phyloP scores from a whole-genome alignment of 2,888 invertebrate genomes.

The Pseudanteris insignis region DNA sequence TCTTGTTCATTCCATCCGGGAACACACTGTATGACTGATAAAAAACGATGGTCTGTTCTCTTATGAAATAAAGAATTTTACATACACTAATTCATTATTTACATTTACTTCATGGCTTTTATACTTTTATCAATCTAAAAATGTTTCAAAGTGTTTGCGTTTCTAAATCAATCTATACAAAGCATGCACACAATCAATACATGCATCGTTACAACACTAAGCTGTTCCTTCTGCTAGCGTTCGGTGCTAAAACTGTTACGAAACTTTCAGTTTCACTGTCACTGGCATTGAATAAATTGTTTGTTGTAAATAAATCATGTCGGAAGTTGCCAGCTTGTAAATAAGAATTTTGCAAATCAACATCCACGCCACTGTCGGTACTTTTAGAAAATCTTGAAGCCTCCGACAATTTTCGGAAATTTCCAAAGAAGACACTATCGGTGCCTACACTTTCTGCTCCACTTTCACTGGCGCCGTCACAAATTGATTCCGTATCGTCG shows the following conservation, averaged over 20 bases:
- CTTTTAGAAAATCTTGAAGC: slow-evolving; percentile 53
- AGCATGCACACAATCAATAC: too few relatives aligned
- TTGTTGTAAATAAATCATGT: slow-evolving; percentile 47
- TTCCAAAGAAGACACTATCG: slow-evolving; percentile 86
- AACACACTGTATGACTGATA: too few relatives aligned
- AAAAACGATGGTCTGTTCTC: too few relatives aligned
- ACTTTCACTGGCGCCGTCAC: slow-evolving; percentile 85
- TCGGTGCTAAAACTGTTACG: slow-evolving; percentile 65
- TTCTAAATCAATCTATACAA: too few relatives aligned
- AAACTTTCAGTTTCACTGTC: slow-evolving; percentile 68
- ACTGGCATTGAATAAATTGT: slow-evolving; percentile 60
- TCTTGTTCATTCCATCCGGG: too few relatives aligned
- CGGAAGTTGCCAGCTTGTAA: slow-evolving; percentile 42
- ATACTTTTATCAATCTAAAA: too few relatives aligned
- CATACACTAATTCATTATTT: too few relatives aligned
- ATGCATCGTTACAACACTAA: slow-evolving; percentile 12
- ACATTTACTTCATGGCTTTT: background rate
- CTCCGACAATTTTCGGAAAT: slow-evolving; percentile 69
- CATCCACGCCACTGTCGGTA: slow-evolving; percentile 56
- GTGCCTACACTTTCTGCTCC: slow-evolving; percentile 88
- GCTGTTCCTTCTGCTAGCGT: slow-evolving; percentile 34
- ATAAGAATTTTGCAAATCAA: slow-evolving; percentile 45
- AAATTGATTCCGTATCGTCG: slow-evolving; percentile 82
- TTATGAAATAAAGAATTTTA: too few relatives aligned
- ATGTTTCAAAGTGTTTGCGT: too few relatives aligned